phyloP scores from a whole-genome alignment of 2,797 vertebrate species.

The Hafferia zeledoni region DNA sequence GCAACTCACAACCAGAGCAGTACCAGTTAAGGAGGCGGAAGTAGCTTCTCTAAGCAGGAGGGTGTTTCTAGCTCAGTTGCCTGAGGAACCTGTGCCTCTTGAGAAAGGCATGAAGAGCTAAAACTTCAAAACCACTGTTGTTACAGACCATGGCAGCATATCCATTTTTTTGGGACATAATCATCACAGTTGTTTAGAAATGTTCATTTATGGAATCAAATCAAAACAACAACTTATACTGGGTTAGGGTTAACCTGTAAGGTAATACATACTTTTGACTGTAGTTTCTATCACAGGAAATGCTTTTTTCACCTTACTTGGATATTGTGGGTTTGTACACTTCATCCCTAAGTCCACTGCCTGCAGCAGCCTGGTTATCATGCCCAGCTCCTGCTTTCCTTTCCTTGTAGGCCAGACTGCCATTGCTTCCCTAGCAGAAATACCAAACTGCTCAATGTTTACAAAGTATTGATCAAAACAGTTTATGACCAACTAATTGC shows the following conservation, averaged over 20 bases:
- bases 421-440: not conserved
- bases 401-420: not conserved
- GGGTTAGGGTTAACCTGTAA: not conserved
- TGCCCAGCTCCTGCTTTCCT: not conserved
- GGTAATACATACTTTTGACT: not conserved
- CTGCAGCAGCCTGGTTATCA: not conserved
- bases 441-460: not conserved
- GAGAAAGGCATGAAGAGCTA: not conserved
- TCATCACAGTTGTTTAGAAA: not conserved
- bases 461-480: not conserved
- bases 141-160: not conserved
- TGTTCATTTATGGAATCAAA: not conserved
- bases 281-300: not conserved
- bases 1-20: not conserved
- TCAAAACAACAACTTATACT: not conserved
- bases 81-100: fast-evolving
- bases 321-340: not conserved
- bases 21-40: not conserved
- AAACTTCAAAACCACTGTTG: not conserved
- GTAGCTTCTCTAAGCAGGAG: not conserved
- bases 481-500: not conserved
- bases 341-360: not conserved
- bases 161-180: not conserved
- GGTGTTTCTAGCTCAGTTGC: not conserved
- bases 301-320: not conserved